phyloP scores from a whole-genome alignment of 2,888 invertebrate species.

The Drosophila bunnanda region DNA sequence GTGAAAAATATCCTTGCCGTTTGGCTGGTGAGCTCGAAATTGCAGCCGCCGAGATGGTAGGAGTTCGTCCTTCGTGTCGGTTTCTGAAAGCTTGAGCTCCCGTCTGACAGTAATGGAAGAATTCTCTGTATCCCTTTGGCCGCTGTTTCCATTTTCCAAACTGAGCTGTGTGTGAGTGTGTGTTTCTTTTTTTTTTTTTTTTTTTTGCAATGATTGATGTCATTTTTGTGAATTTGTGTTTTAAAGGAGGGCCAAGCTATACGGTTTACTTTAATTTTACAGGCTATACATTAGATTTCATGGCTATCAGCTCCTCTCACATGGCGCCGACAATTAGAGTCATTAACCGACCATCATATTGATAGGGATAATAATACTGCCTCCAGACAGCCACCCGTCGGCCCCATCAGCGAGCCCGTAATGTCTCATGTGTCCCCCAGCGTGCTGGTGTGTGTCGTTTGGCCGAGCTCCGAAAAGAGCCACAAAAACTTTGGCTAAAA shows the following conservation, averaged over 20 bases:
- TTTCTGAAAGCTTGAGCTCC: constrained; percentile 9
- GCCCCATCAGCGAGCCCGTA: neutral
- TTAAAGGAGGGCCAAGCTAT: neutral
- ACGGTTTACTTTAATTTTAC: neutral
- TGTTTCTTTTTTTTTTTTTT: neutral
- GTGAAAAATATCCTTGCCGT: constrained; percentile 77
- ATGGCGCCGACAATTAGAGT: constrained; percentile 68
- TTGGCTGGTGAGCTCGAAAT: constrained; percentile 70
- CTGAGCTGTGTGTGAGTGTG: no score
- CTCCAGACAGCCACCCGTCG: constrained; percentile 2
- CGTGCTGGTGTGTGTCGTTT: constrained; percentile 13
- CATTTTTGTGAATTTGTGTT: constrained; percentile 1
- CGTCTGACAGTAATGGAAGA: constrained; percentile 17
- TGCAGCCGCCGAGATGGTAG: constrained; percentile 30
- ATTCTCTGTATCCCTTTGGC: constrained; percentile 16
- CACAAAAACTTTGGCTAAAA: constrained; percentile 66
- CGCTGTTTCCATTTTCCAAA: constrained; percentile 8
- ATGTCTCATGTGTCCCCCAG: constrained; percentile 58
- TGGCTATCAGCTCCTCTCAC: constrained; percentile 15
- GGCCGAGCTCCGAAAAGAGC: constrained; percentile 60
- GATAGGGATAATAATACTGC: constrained; percentile 51
- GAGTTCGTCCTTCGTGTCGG: constrained; percentile 16
- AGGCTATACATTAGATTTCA: neutral
- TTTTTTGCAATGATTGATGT: constrained; percentile 11
- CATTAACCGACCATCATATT: constrained; percentile 76